A percentile compares a stretch with the other conserved stretches of the same genome.
These are phyloP conservation scores for Trogon surrucura DNA, from an alignment of 2,113 vertebrate species.

Conservation along the genomic window DNA sequence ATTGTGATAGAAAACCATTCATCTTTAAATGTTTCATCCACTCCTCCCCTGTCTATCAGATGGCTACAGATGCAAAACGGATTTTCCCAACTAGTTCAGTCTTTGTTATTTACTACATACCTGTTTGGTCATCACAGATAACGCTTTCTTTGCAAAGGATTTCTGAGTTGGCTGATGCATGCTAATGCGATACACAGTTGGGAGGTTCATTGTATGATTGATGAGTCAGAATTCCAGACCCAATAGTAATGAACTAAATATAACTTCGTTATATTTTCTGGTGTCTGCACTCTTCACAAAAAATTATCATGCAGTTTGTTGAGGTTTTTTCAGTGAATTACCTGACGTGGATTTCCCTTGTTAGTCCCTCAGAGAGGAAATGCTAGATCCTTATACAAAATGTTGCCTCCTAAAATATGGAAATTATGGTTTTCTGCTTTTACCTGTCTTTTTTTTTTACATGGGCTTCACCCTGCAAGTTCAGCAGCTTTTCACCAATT, in stretches of 20 bases:
- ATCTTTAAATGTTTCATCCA: not conserved
- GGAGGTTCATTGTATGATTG: not conserved
- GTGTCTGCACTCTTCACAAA: not conserved
- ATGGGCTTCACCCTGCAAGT: not conserved
- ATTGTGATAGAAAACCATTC: not conserved
- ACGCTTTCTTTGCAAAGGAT: not conserved
- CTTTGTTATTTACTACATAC: not conserved
- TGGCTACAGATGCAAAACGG: not conserved
- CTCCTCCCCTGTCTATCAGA: not conserved
- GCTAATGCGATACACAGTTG: not conserved
- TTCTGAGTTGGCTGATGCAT: not conserved
- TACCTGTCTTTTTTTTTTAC: not conserved
- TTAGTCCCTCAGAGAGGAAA: not conserved
- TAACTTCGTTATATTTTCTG: not conserved
- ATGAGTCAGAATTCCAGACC: not conserved
- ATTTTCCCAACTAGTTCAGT: not conserved
- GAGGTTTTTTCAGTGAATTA: not conserved
- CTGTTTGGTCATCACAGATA: not conserved
- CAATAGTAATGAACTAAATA: not conserved
- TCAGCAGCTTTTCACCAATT: not conserved
- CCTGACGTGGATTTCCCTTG: not conserved
- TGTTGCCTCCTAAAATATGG: not conserved
- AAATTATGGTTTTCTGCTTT: not conserved
- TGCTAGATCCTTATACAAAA: not conserved
- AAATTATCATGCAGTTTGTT: not conserved